Percentiles rank a stretch among this genome's conserved stretches.
These are phyloP conservation scores for Eupithecia exiguata DNA, from an alignment of 2,888 invertebrate genomes.

Conservation along the genomic window DNA sequence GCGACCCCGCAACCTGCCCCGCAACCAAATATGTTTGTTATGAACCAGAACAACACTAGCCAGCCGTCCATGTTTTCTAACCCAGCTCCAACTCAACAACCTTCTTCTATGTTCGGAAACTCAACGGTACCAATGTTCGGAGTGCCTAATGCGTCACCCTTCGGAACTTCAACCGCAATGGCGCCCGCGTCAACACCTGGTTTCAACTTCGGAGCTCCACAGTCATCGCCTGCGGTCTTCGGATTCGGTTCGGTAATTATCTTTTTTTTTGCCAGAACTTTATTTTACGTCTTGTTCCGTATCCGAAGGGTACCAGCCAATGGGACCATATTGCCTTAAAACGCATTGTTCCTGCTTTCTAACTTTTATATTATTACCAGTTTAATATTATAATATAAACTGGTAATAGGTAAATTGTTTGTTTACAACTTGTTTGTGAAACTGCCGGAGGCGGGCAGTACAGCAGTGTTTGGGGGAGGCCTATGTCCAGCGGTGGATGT, in stretches of 20 bases:
- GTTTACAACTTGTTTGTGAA: no score
- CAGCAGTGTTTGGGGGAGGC: no score
- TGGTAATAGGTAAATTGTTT: no score
- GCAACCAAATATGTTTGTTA: slow-evolving; percentile 58
- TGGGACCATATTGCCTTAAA: neutral
- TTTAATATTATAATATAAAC: no score
- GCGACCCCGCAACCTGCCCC: slow-evolving; percentile 48
- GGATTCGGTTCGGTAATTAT: slow-evolving; percentile 70
- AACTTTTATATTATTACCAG: no score
- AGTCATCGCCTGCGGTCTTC: slow-evolving; percentile 55
- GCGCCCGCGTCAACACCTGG: slow-evolving; percentile 54
- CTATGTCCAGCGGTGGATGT: no score
- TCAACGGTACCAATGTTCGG: slow-evolving; percentile 58
- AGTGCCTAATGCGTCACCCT: slow-evolving; percentile 52
- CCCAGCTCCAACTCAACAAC: slow-evolving; percentile 50
- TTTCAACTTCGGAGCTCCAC: slow-evolving; percentile 65
- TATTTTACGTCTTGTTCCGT: neutral
- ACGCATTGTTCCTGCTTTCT: neutral
- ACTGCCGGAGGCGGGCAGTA: no score
- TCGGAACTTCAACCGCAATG: slow-evolving; percentile 56
- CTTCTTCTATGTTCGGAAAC: slow-evolving; percentile 59
- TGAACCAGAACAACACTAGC: slow-evolving; percentile 52
- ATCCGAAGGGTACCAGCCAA: neutral
- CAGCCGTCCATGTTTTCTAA: slow-evolving; percentile 59
- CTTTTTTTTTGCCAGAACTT: no score